Evolutionary conservation across 2,113 vertebrate genomes (phyloP).

Genomic region (Pao palembangensis): DNA sequence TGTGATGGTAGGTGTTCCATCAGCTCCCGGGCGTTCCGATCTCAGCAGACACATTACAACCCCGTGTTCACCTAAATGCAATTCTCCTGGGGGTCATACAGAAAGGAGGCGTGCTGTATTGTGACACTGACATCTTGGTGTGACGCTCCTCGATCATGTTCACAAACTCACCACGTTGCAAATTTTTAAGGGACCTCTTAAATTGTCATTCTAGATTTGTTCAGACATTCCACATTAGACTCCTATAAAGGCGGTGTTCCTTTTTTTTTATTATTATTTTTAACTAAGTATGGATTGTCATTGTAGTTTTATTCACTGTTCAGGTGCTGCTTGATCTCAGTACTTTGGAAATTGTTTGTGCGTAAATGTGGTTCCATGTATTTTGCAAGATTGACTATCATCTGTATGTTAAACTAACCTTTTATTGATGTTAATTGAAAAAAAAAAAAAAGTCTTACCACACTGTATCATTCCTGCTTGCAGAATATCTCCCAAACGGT

Average conservation of each 20-base stretch:
- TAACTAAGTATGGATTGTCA: slow-evolving; percentile 61
- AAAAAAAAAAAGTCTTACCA: slow-evolving; percentile 61
- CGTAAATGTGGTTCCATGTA: slow-evolving; percentile 72
- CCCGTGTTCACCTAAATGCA: slow-evolving; percentile 68
- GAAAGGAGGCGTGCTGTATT: slow-evolving; percentile 75
- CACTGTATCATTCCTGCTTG: slow-evolving; percentile 74
- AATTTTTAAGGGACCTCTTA: slow-evolving; percentile 62
- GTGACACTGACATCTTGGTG: slow-evolving; percentile 76
- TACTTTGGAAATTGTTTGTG: slow-evolving; percentile 70
- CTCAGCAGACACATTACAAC: slow-evolving; percentile 52
- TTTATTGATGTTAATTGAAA: slow-evolving; percentile 73
- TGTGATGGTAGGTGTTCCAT: slow-evolving; percentile 76
- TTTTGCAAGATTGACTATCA: slow-evolving; percentile 74
- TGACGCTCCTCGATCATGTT: slow-evolving; percentile 65
- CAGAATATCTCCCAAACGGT: slow-evolving; percentile 67
- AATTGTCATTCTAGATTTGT: slow-evolving; percentile 61
- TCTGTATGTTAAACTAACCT: slow-evolving; percentile 73
- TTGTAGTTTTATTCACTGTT: slow-evolving; percentile 72
- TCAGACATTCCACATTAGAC: slow-evolving; percentile 65
- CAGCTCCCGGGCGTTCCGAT: slow-evolving; percentile 57
- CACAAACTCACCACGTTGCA: slow-evolving; percentile 57
- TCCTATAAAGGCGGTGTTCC: slow-evolving; percentile 52
- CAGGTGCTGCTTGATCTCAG: slow-evolving; percentile 71
- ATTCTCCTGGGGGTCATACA: slow-evolving; percentile 79
- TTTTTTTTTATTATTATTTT: slow-evolving; percentile 25